Conservation (phyloP, 2,888 invertebrate species). For the Azorinus chamasolen region DNA sequence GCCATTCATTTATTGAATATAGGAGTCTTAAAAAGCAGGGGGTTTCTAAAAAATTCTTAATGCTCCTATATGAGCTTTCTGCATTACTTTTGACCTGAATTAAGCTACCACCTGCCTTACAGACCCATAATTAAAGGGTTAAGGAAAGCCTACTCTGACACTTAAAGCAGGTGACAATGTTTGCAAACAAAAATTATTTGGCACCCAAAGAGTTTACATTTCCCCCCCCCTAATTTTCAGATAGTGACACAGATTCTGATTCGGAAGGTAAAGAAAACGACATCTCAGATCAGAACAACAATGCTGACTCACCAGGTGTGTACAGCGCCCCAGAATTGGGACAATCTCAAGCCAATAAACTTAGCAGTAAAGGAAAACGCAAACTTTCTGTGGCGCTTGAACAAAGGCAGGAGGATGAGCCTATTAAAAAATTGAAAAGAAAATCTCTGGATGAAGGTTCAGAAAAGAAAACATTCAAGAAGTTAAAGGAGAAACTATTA, state of each 20-base stretch:
- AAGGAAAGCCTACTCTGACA: no score
- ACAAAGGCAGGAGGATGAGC: neutral
- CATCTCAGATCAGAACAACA: slow-evolving; percentile 30
- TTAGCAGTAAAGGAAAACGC: slow-evolving; percentile 18
- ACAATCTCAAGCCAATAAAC: no score
- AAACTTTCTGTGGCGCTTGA: slow-evolving; percentile 19
- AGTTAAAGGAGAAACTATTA: slow-evolving; percentile 1
- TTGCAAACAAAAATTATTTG: no score
- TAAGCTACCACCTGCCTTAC: no score
- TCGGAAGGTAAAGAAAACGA: slow-evolving; percentile 25
- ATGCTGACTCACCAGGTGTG: slow-evolving; percentile 8
- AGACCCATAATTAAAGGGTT: no score
- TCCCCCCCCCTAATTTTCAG: neutral
- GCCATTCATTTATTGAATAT: no score
- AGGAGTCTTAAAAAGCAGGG: no score
- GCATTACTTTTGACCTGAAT: no score
- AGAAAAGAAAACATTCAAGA: slow-evolving; percentile 23
- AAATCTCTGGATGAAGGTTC: neutral
- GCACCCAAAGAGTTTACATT: no score
- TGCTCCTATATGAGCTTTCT: no score
- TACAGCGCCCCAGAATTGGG: neutral
- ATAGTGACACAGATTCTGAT: neutral
- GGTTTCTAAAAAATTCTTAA: no score
- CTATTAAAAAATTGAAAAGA: neutral
- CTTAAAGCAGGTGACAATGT: no score